Conservation (phyloP, 2,888 invertebrate species). For the Eupithecia abbreviata region DNA sequence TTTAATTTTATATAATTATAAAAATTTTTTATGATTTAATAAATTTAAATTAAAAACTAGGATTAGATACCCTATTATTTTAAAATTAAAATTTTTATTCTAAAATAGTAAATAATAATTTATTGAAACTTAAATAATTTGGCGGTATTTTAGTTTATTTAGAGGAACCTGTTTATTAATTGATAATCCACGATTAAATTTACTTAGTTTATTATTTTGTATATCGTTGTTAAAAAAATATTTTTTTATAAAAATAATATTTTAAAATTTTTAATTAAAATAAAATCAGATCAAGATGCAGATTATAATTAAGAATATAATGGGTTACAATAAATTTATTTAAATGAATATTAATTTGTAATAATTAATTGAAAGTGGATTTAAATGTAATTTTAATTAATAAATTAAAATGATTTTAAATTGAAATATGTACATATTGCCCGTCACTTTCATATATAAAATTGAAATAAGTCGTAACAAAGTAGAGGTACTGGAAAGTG, state of each 20-base stretch:
- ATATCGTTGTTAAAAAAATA: conserved; percentile 79
- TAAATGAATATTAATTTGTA: conserved; percentile 74
- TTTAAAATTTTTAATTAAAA: conserved; percentile 67
- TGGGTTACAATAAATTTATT: conserved; percentile 87
- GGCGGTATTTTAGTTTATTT: conserved; percentile 88
- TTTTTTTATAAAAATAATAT: conserved; percentile 73
- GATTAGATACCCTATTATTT: conserved; percentile 89
- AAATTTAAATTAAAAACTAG: conserved; percentile 83
- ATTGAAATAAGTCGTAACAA: conserved; percentile 92
- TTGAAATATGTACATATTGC: conserved; percentile 91
- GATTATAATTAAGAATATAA: conserved; percentile 85
- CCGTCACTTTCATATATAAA: conserved; percentile 89
- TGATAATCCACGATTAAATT: conserved; percentile 86
- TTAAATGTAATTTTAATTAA: conserved; percentile 86
- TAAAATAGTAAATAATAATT: conserved; percentile 84
- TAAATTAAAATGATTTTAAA: conserved; percentile 84
- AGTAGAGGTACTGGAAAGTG: conserved; percentile 91
- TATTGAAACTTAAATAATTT: conserved; percentile 88
- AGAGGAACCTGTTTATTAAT: conserved; percentile 88
- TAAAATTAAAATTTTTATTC: conserved; percentile 75
- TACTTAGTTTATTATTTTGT: conserved; percentile 78
- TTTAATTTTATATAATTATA: conserved; percentile 76
- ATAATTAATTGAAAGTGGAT: conserved; percentile 83
- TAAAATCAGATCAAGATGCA: conserved; percentile 89
- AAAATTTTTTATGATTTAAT: conserved; percentile 67